These are phyloP conservation scores for Lypha dubia DNA, from an alignment of 2,888 invertebrate genomes.

Conservation along the genomic window DNA sequence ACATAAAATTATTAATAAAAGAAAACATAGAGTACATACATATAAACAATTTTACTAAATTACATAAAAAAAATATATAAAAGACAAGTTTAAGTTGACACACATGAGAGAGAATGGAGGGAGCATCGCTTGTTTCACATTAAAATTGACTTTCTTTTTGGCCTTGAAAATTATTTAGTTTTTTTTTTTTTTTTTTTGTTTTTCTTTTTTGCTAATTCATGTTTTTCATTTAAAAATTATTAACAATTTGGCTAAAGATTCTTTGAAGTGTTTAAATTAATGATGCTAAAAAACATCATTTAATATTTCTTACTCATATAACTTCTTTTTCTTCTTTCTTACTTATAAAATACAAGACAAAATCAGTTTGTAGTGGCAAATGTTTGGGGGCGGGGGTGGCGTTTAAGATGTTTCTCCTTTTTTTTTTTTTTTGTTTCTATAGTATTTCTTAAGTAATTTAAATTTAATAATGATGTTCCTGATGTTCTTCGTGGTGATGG, in stretches of 20 bases:
- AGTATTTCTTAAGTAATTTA: slow-evolving; percentile 59
- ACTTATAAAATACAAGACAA: slow-evolving; percentile 14
- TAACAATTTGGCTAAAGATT: slow-evolving; percentile 66
- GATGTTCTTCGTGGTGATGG: slow-evolving; percentile 79
- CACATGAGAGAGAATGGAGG: slow-evolving; percentile 38
- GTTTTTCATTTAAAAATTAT: slow-evolving; percentile 45
- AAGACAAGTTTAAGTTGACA: slow-evolving; percentile 64
- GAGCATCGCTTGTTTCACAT: slow-evolving; percentile 63
- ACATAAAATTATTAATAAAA: background rate
- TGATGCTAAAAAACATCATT: background rate
- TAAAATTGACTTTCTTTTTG: slow-evolving; percentile 69
- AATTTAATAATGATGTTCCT: slow-evolving; percentile 76
- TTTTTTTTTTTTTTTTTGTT: slow-evolving; percentile 17
- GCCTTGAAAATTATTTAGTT: slow-evolving; percentile 48
- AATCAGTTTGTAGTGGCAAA: slow-evolving; percentile 41
- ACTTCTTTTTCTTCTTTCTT: background rate
- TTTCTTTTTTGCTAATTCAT: slow-evolving; percentile 13
- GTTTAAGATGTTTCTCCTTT: too few species aligned
- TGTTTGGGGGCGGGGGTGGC: slow-evolving; percentile 66
- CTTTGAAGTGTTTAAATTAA: slow-evolving; percentile 37
- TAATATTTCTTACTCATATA: slow-evolving; percentile 11
- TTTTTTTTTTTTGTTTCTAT: slow-evolving; percentile 61
- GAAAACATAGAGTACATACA: too few species aligned
- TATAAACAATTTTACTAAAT: slow-evolving; percentile 53
- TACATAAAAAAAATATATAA: too few species aligned